These are phyloP conservation scores for Pheosia gnoma DNA, from an alignment of 2,888 invertebrate genomes.

Conservation along the genomic window DNA sequence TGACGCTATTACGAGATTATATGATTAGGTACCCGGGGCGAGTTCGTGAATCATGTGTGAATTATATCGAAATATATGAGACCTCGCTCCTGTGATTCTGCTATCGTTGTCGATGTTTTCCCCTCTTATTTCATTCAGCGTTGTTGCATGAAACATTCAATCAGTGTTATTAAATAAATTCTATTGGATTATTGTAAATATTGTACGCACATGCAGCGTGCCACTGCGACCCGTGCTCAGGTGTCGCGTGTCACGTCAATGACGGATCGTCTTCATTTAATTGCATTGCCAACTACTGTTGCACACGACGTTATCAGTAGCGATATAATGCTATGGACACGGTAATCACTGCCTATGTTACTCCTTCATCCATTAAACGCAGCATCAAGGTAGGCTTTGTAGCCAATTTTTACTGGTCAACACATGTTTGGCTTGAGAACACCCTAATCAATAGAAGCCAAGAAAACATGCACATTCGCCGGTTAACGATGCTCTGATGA, in stretches of 20 bases:
- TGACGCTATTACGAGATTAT: constrained; percentile 1
- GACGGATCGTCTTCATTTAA: constrained; percentile 1
- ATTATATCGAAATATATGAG: too few relatives aligned
- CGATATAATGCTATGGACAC: neutral
- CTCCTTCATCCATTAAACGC: too few relatives aligned
- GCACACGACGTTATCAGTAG: neutral
- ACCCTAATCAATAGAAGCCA: too few relatives aligned
- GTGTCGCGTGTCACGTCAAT: constrained; percentile 1
- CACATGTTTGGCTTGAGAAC: too few relatives aligned
- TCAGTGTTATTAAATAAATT: neutral
- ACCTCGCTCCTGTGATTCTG: too few relatives aligned
- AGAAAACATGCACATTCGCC: too few relatives aligned
- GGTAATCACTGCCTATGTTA: neutral
- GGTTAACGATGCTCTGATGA: too few relatives aligned
- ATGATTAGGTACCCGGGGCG: neutral
- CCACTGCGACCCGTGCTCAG: neutral
- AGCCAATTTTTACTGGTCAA: too few relatives aligned
- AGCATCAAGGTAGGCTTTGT: too few relatives aligned
- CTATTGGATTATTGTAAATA: neutral
- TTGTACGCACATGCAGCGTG: neutral
- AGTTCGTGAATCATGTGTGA: neutral
- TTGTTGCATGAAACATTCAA: neutral
- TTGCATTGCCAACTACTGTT: neutral
- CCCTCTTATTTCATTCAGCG: neutral
- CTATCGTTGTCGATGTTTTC: too few relatives aligned